Evolutionary conservation across 2,888 invertebrate species (phyloP).

Genomic region (Eledona agricola): DNA sequence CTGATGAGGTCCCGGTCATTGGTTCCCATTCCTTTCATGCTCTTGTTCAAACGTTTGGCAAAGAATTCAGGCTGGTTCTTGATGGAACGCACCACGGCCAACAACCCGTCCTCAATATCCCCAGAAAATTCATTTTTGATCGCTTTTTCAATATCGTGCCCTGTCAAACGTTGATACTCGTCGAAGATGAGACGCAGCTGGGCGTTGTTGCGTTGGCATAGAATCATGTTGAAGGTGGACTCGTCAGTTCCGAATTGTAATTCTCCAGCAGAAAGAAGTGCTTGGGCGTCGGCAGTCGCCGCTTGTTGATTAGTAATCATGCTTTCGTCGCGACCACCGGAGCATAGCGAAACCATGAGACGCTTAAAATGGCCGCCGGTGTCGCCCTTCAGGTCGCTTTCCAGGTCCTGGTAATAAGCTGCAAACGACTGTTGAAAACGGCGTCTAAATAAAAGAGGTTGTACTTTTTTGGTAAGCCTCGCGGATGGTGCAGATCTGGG

Average conservation of each 20-base stretch:
- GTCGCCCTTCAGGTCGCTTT: constrained; percentile 43
- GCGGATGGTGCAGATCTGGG: constrained; percentile 78
- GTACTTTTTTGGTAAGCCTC: constrained; percentile 30
- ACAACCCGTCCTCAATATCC: constrained; percentile 78
- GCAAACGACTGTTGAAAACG: too few species aligned
- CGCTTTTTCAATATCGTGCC: constrained; percentile 78
- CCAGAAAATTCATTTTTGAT: constrained; percentile 85
- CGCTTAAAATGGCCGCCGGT: constrained; percentile 44
- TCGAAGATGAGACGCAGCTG: constrained; percentile 67
- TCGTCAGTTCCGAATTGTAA: constrained; percentile 81
- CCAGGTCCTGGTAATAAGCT: constrained; percentile 44
- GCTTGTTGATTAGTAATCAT: constrained; percentile 11
- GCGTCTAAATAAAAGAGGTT: neutral
- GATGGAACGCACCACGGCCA: constrained; percentile 83
- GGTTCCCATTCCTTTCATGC: constrained; percentile 91
- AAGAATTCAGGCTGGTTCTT: constrained; percentile 84
- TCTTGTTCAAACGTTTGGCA: constrained; percentile 84
- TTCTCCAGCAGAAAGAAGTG: constrained; percentile 53
- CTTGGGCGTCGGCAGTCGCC: constrained; percentile 43
- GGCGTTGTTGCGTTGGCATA: constrained; percentile 78
- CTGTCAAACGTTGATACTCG: constrained; percentile 78
- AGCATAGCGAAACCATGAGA: constrained; percentile 45
- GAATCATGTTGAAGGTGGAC: constrained; percentile 81
- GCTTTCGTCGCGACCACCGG: constrained; percentile 41
- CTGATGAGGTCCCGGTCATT: constrained; percentile 87